A percentile compares a stretch with the other conserved stretches of the same genome.
Evolutionary conservation across 2,888 invertebrate genomes (phyloP).

Genomic region (Odontocolon sp.): DNA sequence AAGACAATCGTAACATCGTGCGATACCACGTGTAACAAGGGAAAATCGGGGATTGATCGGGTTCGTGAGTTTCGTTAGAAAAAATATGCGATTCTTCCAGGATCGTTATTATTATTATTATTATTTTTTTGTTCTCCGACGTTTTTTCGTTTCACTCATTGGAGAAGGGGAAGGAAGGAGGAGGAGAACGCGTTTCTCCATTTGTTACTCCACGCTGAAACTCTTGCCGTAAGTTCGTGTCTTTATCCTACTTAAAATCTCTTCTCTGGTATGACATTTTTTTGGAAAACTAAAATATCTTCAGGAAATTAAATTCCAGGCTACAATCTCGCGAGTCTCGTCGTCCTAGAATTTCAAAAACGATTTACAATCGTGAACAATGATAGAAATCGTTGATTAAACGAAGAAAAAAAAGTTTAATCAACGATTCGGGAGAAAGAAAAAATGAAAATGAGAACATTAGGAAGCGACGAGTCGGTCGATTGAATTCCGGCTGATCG

Average conservation of each 20-base stretch:
- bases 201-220: constrained; percentile 16
- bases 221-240: constrained; percentile 32
- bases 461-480: constrained; percentile 43
- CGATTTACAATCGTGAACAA: constrained; percentile 34
- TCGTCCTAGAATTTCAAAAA: background rate
- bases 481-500: constrained; percentile 17
- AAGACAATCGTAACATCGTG: constrained; percentile 74
- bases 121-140: constrained; percentile 24
- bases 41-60: constrained; percentile 53
- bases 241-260: constrained; percentile 9
- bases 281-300: too few relatives aligned
- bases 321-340: constrained; percentile 26
- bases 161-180: constrained; percentile 41
- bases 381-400: constrained; percentile 43
- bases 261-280: background rate
- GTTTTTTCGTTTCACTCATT: constrained; percentile 27
- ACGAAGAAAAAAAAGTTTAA: constrained; percentile 18
- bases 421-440: constrained; percentile 43
- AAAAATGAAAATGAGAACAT: constrained; percentile 29
- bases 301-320: constrained; percentile 40
- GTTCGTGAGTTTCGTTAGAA: constrained; percentile 69
- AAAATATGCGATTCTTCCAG: constrained; percentile 69
- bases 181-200: constrained; percentile 17
- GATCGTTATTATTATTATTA: constrained; percentile 53
- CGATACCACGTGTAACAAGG: constrained; percentile 75